Conservation (phyloP, 2,113 vertebrate species). For the Machaerirhynchus nigripectus region DNA sequence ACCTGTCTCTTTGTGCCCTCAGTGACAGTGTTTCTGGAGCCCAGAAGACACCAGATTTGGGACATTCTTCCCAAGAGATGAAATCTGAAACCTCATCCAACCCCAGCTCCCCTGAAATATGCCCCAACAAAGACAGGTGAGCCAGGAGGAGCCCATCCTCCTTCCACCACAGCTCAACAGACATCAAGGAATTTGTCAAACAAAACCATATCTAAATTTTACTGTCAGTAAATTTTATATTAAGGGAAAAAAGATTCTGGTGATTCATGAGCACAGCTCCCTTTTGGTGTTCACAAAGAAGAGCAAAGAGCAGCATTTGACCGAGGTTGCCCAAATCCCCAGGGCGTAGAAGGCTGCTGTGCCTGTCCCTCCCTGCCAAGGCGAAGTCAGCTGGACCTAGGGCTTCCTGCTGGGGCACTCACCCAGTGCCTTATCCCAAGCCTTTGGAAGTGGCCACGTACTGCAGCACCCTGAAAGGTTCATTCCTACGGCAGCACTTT, state of each 20-base stretch:
- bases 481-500: accelerated
- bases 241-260: neutral
- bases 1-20: neutral
- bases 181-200: neutral
- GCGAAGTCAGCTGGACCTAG: accelerated
- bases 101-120: constrained; percentile 93
- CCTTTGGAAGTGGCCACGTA: neutral
- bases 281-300: neutral
- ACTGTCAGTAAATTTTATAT: neutral
- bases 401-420: neutral
- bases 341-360: accelerated
- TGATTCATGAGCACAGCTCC: neutral
- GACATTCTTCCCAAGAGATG: constrained; percentile 83
- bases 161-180: neutral
- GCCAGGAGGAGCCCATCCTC: neutral
- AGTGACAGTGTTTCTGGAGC: constrained; percentile 82
- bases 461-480: neutral
- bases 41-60: constrained; percentile 83
- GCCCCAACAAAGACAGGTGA: constrained; percentile 89
- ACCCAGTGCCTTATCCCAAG: accelerated
- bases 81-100: constrained; percentile 88
- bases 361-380: neutral
- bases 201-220: neutral
- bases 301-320: neutral
- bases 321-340: neutral